These are phyloP conservation scores for Eulemur coronatus DNA, from an alignment of 2,797 vertebrate genomes.

Conservation along the genomic window DNA sequence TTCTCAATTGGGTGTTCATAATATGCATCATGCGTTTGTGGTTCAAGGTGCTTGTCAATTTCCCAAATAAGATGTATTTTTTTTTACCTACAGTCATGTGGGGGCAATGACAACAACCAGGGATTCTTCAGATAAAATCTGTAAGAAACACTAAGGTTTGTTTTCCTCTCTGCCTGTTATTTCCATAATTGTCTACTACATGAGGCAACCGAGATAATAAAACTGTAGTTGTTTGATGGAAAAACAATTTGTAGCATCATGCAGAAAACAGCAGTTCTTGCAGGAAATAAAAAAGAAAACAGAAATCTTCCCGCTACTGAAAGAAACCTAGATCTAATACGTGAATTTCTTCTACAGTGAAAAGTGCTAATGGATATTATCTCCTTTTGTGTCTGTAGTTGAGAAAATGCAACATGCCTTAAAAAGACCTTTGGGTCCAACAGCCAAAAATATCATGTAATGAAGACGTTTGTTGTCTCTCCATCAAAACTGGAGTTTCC, in stretches of 20 bases:
- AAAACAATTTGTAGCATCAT: neutral
- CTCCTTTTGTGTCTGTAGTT: neutral
- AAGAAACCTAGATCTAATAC: neutral
- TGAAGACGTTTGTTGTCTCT: neutral
- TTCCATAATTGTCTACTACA: neutral
- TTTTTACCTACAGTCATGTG: neutral
- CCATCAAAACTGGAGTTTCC: neutral
- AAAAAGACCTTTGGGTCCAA: neutral
- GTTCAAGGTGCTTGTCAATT: neutral
- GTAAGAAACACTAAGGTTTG: neutral
- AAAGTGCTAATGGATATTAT: neutral
- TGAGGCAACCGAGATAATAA: neutral
- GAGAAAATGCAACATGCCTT: constrained; percentile 23
- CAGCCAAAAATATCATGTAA: neutral
- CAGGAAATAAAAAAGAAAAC: neutral
- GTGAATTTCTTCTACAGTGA: neutral
- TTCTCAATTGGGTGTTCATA: neutral
- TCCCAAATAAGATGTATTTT: neutral
- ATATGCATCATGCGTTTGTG: neutral
- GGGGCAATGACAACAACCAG: neutral
- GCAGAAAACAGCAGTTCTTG: constrained; percentile 30
- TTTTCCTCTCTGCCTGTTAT: neutral
- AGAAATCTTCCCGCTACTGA: neutral
- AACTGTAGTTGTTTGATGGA: neutral
- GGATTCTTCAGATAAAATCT: neutral